A percentile compares a stretch with the other conserved stretches of the same genome.
These are phyloP conservation scores for Notoglanidium macrostoma DNA, from an alignment of 2,797 vertebrate species.

Conservation along the genomic window DNA sequence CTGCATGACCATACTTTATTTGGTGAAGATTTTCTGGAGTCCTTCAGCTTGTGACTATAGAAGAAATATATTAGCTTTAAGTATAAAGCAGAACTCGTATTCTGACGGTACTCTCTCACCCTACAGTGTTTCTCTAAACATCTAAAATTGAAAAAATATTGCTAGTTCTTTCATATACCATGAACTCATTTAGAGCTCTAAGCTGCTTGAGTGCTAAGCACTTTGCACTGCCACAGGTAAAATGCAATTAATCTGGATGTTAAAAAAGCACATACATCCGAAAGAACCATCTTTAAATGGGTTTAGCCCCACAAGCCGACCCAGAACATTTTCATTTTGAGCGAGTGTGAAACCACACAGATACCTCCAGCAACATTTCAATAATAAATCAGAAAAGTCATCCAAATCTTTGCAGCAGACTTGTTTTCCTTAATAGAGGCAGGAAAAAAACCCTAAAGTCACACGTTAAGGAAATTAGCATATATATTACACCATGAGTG, in stretches of 20 bases:
- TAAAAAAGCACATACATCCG: background rate
- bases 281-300: background rate
- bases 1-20: background rate
- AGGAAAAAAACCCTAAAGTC: slow-evolving; percentile 25
- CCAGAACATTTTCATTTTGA: background rate
- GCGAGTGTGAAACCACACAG: background rate
- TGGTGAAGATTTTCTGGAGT: background rate
- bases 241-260: slow-evolving; percentile 6
- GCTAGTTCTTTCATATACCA: background rate
- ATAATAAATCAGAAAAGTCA: slow-evolving; percentile 3
- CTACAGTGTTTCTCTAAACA: background rate
- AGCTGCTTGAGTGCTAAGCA: background rate
- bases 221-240: background rate
- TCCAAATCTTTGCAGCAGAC: slow-evolving; percentile 35
- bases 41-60: background rate
- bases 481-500: slow-evolving; percentile 54
- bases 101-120: background rate
- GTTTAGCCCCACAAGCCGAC: slow-evolving; percentile 7
- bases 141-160: background rate
- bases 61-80: slow-evolving; percentile 6
- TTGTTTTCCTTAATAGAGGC: slow-evolving; percentile 13
- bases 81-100: background rate
- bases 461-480: slow-evolving; percentile 47
- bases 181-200: background rate
- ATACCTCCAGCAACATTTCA: slow-evolving; percentile 18